Percentiles rank a stretch among this genome's conserved stretches.
Conservation (phyloP, 2,113 vertebrate genomes). For the Leucopsar rothschildi region DNA sequence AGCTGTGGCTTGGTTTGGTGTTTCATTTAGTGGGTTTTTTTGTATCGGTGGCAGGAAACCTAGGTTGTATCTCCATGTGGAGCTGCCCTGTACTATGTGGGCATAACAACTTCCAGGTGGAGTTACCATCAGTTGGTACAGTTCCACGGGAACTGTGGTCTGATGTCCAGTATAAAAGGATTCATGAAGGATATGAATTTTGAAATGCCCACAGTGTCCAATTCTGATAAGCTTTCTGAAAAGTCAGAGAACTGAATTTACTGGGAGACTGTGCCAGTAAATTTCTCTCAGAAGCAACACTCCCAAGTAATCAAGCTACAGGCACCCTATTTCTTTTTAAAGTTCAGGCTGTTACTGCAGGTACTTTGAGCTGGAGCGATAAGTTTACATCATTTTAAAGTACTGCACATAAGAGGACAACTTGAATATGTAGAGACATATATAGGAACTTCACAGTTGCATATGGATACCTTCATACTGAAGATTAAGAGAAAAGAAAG, state of each 20-base stretch:
- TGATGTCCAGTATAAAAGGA: neutral
- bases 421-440: neutral
- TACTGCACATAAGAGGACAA: neutral
- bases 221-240: neutral
- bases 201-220: neutral
- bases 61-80: neutral
- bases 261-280: neutral
- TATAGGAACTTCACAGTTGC: neutral
- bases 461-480: accelerated
- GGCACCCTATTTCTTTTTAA: neutral
- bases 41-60: neutral
- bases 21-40: accelerated
- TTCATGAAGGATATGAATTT: neutral
- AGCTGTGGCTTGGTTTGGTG: neutral
- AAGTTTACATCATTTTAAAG: neutral
- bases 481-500: neutral
- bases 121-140: neutral
- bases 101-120: neutral
- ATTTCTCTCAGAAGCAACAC: neutral
- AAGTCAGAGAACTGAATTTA: neutral
- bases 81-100: neutral
- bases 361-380: neutral
- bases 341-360: neutral
- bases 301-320: neutral
- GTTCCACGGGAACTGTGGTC: neutral